phyloP scores from a whole-genome alignment of 2,113 vertebrate genomes.

The Coregonus clupeaformis region DNA sequence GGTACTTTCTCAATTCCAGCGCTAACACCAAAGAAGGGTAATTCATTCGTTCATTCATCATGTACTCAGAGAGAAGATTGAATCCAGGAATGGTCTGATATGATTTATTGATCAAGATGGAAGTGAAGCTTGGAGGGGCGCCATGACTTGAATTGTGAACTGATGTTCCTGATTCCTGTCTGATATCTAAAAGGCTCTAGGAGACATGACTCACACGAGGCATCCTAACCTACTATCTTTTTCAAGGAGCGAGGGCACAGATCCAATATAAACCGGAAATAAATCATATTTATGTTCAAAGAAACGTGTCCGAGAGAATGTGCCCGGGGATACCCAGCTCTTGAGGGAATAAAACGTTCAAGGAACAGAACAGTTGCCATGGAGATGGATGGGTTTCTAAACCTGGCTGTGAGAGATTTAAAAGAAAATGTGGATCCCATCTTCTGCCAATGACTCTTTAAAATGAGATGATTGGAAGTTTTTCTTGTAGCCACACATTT shows the following conservation, averaged over 20 bases:
- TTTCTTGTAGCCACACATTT: neutral
- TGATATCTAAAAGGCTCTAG: constrained; percentile 14
- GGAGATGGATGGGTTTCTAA: constrained; percentile 54
- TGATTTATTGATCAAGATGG: constrained; percentile 35
- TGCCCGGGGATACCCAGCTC: constrained; percentile 53
- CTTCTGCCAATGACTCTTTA: neutral
- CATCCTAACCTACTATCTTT: neutral
- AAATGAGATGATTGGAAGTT: too few species aligned
- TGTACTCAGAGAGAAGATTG: neutral
- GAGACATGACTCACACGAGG: neutral
- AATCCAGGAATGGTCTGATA: neutral
- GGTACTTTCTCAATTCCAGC: too few species aligned
- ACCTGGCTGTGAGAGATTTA: constrained; percentile 28
- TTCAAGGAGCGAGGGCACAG: constrained; percentile 27
- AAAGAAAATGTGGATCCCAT: too few species aligned
- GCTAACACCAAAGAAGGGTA: too few species aligned
- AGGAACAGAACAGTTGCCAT: constrained; percentile 36
- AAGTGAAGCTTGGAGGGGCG: constrained; percentile 1
- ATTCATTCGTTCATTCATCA: too few species aligned
- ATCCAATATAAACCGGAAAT: constrained; percentile 52
- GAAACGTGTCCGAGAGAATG: constrained; percentile 59
- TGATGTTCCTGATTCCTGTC: constrained; percentile 26
- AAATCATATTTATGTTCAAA: constrained; percentile 60
- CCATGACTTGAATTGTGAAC: constrained; percentile 23
- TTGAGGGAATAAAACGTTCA: constrained; percentile 60